Evolutionary conservation across 2,888 invertebrate species (phyloP), one percentile per base, ranked within the genome.

Genomic region (Tachina grossa): DNA sequence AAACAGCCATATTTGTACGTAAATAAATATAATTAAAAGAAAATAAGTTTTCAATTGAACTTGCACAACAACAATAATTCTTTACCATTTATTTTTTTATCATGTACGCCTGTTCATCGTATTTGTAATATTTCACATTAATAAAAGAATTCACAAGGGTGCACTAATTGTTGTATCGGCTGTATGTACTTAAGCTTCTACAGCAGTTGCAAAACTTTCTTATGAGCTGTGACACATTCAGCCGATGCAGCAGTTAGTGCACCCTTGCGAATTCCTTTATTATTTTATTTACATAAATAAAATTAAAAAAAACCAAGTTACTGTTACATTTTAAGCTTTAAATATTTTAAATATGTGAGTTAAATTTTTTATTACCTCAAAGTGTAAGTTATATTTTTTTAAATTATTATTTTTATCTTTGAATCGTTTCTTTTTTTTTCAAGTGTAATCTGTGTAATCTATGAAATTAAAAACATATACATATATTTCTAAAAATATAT

Each of bases 321-420:
- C 86, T 83, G 81, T 83, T 83, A 86, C 65, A 68, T 63, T 78
- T 81, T 84, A 86, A 86, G 83, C 83, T 86, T 86, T 86, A 83
- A 86, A 86, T 75, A 81, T 80, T 74, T 75, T 76, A 84, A 76
- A 69, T 78, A 84, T 82, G 79, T 85, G 79, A 78, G 83, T 83
- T 85, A 83, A 83, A 75, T 83, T 85, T 84, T 88, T 87, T 85
- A 88, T 89, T 88, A 89, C 88, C 88, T 88, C 89, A 89, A 88
- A 71, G 85, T 87, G 88, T 88, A 88, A 88, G 87, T 87, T 89
- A 87, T 84, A 82, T 85, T 83, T 78, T 75, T 31, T 31, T 31
- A 31, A 31, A 68, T 72, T 77, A 51, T 69, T 83, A 47, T 74
- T 63, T 45, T 59, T 51, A 19, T 51, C 71, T 80, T 80, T 77